Conservation (phyloP, 2,113 vertebrate genomes). For the Prochilodus magdalenae region DNA sequence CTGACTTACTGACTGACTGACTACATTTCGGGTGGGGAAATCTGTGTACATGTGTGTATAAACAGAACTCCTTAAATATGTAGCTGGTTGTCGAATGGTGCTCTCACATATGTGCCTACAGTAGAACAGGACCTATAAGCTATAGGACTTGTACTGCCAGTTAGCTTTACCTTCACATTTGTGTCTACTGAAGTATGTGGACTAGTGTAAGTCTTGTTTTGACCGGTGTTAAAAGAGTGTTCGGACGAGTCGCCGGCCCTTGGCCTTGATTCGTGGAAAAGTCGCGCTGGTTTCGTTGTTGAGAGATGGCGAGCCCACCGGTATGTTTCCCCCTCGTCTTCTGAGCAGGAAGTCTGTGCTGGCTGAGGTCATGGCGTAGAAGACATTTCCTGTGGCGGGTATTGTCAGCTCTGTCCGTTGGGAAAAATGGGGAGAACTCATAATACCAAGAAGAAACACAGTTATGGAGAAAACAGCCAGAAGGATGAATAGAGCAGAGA, state of each 20-base stretch:
- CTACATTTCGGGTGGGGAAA: background rate
- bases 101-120: background rate
- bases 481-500: background rate
- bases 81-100: background rate
- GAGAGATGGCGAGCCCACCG: conserved; percentile 63
- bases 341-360: conserved; percentile 88
- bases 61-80: background rate
- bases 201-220: background rate
- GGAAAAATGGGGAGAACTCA: conserved; percentile 2
- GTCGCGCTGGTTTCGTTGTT: conserved; percentile 80
- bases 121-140: background rate
- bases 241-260: conserved; percentile 83
- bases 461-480: background rate
- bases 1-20: background rate
- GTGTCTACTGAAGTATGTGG: background rate
- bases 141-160: background rate
- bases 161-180: background rate
- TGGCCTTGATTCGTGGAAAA: conserved; percentile 88
- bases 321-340: conserved; percentile 69
- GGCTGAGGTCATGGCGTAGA: conserved; percentile 89
- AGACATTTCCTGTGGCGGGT: conserved; percentile 86
- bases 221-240: conserved; percentile 72
- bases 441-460: background rate
- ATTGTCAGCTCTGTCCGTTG: conserved; percentile 81
- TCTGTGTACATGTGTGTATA: background rate